These are phyloP conservation scores for Ceratosolen fusciceps DNA, from an alignment of 1,140 invertebrate genomes.

Conservation along the genomic window DNA sequence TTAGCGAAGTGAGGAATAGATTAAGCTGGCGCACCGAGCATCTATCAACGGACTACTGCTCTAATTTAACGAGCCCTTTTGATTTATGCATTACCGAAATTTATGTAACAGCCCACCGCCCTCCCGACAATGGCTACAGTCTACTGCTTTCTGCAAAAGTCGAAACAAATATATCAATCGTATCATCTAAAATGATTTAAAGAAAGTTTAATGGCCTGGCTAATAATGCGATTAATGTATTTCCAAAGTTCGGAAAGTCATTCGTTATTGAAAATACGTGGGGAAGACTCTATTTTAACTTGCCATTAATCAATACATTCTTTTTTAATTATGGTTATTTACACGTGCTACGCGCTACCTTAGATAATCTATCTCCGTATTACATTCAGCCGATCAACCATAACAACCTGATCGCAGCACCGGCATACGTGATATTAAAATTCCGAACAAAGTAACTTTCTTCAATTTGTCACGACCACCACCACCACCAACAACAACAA, in stretches of 20 bases:
- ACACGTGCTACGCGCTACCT: too few species aligned
- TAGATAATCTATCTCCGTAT: too few species aligned
- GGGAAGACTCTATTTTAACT: not conserved
- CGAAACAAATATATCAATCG: not conserved
- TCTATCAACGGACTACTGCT: not conserved
- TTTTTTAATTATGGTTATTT: too few species aligned
- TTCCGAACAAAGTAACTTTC: too few species aligned
- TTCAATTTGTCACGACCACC: too few species aligned
- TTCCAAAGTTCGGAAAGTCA: not conserved
- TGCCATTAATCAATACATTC: not conserved
- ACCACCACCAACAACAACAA: too few species aligned
- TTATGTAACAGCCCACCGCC: not conserved
- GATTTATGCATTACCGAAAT: conserved; percentile 6
- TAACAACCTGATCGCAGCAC: too few species aligned
- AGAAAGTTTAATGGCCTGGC: not conserved
- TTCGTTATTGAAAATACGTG: not conserved
- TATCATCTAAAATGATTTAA: not conserved
- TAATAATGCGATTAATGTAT: conserved; percentile 2
- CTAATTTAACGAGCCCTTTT: conserved; percentile 15
- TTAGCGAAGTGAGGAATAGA: not conserved
- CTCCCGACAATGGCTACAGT: too few species aligned
- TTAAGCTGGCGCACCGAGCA: not conserved
- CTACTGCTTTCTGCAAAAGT: not conserved
- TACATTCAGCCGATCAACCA: too few species aligned
- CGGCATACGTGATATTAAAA: too few species aligned